Evolutionary conservation across 2,888 invertebrate genomes (phyloP).

Genomic region (Argynnis bischoffii): DNA sequence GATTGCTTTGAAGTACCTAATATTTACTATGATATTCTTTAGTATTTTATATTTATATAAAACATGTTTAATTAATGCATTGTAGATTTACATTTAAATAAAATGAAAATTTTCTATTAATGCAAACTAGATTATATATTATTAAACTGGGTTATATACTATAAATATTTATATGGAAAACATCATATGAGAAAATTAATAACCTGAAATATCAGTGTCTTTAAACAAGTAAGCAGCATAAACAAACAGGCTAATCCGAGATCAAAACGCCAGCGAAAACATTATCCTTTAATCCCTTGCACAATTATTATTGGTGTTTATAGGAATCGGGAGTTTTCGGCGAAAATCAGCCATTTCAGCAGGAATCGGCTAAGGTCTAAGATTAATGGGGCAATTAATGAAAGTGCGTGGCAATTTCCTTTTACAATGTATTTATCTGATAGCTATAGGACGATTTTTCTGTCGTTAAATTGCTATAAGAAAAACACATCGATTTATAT

Average conservation of each 20-base stretch:
- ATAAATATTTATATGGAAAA: not conserved
- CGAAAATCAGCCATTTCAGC: slow-evolving; percentile 39
- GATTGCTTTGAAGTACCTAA: too few species aligned
- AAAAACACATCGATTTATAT: slow-evolving; percentile 1
- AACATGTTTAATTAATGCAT: too few species aligned
- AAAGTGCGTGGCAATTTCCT: slow-evolving; percentile 53
- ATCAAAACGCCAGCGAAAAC: slow-evolving; percentile 41
- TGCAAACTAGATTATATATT: not conserved
- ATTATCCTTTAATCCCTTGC: slow-evolving; percentile 38
- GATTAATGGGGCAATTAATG: slow-evolving; percentile 72
- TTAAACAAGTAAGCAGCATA: slow-evolving; percentile 23
- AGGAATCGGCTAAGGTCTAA: slow-evolving; percentile 57
- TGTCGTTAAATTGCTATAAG: slow-evolving; percentile 5
- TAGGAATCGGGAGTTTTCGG: slow-evolving; percentile 39
- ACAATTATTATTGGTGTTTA: slow-evolving; percentile 38
- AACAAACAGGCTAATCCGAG: slow-evolving; percentile 44
- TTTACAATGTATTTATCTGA: slow-evolving; percentile 56
- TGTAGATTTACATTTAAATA: too few species aligned
- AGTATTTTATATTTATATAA: too few species aligned
- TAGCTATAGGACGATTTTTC: slow-evolving; percentile 31
- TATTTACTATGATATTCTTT: too few species aligned
- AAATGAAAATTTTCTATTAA: too few species aligned
- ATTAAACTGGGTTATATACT: too few species aligned
- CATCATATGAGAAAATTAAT: not conserved
- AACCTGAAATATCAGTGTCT: slow-evolving; percentile 24